Base-by-base conservation (phyloP, 2,888 invertebrate species). In the Theretra japonica region DNA sequence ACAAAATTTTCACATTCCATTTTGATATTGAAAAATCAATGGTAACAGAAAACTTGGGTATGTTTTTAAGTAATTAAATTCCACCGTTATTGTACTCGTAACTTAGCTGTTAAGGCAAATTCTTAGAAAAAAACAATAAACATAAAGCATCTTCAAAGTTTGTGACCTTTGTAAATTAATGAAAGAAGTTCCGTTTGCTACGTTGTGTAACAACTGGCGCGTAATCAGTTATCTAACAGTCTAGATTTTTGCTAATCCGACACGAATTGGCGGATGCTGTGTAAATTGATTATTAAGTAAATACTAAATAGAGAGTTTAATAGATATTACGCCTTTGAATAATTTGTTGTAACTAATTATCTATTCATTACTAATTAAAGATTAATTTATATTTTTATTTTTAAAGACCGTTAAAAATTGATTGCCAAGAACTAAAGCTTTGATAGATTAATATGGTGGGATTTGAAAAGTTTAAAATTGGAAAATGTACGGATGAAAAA, bases 191-290 rank as follows among this genome's bases (percentile, higher is more conserved):
- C n/a, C 23, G 21, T n/a, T 57, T 11, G 19, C 4, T 11, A 57
- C 8, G 23, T 23, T 57, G 57, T 23, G 23, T 21, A 57, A 57
- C 23, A 11, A 57, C 23, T 3, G 8, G 23, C 57, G 57, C 57
- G 57, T 21, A 23, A 23, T 57, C n/a, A 23, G 57, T 57, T 57
- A 57, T 57, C 57, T 57, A 57, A 23, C 56, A n/a, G n/a, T 57
- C 23, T 21, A n/a, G 5, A 57, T 57, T 11, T 23, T 57, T 57
- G 23, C 23, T 57, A 21, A 21, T 56, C 7, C 21, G n/a, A 56
- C 21, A 56, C 6, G 21, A n/a, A 8, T 56, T 56, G 11, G 2
- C 56, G n/a, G 56, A n/a, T 57, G 11, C 41, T 41, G 11, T 21
- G 21, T 57, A 57, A 57, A 57, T 57, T 57, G 23, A 57, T 57